Evolutionary conservation across 1,140 invertebrate species (phyloP), one percentile per base, ranked within the genome.

Genomic region (Lepidotrigona ventralis): DNA sequence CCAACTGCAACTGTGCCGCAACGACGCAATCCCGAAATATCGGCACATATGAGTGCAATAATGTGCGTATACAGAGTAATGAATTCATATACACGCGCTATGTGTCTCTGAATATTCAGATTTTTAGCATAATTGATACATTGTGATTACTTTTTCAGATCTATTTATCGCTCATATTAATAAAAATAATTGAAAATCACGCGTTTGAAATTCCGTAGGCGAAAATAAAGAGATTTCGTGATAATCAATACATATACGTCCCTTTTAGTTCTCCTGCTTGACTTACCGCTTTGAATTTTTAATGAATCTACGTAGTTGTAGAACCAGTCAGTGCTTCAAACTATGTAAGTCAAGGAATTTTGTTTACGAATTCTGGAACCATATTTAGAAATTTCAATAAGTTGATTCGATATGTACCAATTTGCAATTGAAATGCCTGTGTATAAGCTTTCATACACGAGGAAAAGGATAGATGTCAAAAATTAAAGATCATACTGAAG

Each of bases 191-290:
- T n/a, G n/a, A n/a, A n/a, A n/a, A n/a, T n/a, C n/a, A n/a, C 51
- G 19, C 15, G 63, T 15, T 15, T 29, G 39, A 74, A 23, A 66
- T 66, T 56, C 54, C 23, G 46, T n/a, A 14, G n/a, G 26, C 51
- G 80, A 64, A 82, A 63, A 77, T 82, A 60, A 82, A 77, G 80
- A 82, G 73, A 82, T 82, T 82, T 72, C 39, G 9, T n/a, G 73
- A 77, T 77, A 77, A 82, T 82, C 80, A 53, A 82, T 82, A 82
- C 6, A 29, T 8, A 12, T 51, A 81, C 53, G 60, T 39, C 63
- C 53, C n/a, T 73, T 64, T 77, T 46, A n/a, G 19, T 64, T 64
- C 53, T 64, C n/a, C 29, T 11, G 23, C 15, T 5, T 21, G 39
- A 68, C 19, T 33, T 68, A 68, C 5, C 29, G 9, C 29, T 19